Conservation (phyloP, 1,140 invertebrate species). For the Choristoneura fumiferana region DNA sequence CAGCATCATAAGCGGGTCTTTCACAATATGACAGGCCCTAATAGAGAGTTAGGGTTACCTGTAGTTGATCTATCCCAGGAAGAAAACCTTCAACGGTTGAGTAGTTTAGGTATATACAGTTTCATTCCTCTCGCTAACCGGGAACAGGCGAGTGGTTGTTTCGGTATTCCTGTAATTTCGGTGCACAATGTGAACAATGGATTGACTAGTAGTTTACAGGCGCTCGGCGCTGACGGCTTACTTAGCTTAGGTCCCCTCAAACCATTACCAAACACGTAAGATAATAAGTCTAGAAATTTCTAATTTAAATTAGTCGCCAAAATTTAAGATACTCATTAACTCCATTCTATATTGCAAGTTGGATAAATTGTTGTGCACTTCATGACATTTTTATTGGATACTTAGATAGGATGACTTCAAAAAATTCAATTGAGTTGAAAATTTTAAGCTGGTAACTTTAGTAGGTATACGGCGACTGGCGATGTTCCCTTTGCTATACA, state of each 20-base stretch:
- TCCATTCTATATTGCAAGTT: too few species aligned
- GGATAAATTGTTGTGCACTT: too few species aligned
- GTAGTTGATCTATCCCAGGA: slow-evolving; percentile 85
- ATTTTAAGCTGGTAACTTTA: too few species aligned
- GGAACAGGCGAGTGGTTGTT: slow-evolving; percentile 81
- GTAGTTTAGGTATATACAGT: slow-evolving; percentile 84
- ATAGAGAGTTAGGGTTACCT: slow-evolving; percentile 83
- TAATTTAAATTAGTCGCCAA: too few species aligned
- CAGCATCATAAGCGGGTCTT: slow-evolving; percentile 84
- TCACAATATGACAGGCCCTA: slow-evolving; percentile 79
- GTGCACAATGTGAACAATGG: slow-evolving; percentile 83
- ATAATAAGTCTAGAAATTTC: too few species aligned
- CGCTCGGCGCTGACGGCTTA: slow-evolving; percentile 83
- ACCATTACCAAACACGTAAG: slow-evolving; percentile 75
- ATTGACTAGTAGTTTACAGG: slow-evolving; percentile 79
- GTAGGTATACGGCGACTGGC: too few species aligned
- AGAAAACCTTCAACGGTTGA: slow-evolving; percentile 81
- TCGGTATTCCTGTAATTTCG: slow-evolving; percentile 86
- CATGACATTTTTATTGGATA: too few species aligned
- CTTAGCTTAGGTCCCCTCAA: slow-evolving; percentile 85
- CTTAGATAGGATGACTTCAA: too few species aligned
- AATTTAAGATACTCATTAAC: too few species aligned
- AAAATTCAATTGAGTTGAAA: too few species aligned
- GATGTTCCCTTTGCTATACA: too few species aligned
- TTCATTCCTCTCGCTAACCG: slow-evolving; percentile 85